phyloP scores from a whole-genome alignment of 1,140 invertebrate species.

The Lepidotrigona ventralis region DNA sequence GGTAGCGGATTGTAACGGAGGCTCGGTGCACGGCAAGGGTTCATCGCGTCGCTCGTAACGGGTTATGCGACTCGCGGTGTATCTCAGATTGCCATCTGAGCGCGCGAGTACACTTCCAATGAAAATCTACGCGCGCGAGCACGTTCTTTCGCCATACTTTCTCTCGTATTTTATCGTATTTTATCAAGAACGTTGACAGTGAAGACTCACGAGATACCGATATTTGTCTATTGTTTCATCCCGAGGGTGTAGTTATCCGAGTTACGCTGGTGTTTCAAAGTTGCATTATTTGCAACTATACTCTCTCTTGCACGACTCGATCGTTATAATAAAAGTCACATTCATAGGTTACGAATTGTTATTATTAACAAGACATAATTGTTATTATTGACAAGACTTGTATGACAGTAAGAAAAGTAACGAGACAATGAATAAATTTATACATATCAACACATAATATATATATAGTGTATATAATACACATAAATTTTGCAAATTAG shows the following conservation, averaged over 20 bases:
- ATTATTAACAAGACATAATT: no score
- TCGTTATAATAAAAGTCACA: neutral
- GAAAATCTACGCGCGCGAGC: constrained; percentile 12
- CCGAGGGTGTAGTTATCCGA: neutral
- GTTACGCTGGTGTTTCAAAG: constrained; percentile 16
- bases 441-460: no score
- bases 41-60: constrained; percentile 43
- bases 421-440: no score
- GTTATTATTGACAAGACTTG: no score
- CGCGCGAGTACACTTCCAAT: constrained; percentile 17
- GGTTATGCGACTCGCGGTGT: neutral
- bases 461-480: no score
- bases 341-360: no score
- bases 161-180: constrained; percentile 11
- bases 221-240: constrained; percentile 30
- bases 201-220: neutral
- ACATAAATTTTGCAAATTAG: no score
- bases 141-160: neutral
- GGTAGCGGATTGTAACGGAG: constrained; percentile 57
- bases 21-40: constrained; percentile 24
- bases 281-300: no score
- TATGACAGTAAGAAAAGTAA: no score
- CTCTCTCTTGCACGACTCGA: neutral
- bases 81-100: constrained; percentile 53
- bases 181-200: neutral